These are phyloP conservation scores for Esperia sulphurella DNA, from an alignment of 2,888 invertebrate species.

Conservation along the genomic window DNA sequence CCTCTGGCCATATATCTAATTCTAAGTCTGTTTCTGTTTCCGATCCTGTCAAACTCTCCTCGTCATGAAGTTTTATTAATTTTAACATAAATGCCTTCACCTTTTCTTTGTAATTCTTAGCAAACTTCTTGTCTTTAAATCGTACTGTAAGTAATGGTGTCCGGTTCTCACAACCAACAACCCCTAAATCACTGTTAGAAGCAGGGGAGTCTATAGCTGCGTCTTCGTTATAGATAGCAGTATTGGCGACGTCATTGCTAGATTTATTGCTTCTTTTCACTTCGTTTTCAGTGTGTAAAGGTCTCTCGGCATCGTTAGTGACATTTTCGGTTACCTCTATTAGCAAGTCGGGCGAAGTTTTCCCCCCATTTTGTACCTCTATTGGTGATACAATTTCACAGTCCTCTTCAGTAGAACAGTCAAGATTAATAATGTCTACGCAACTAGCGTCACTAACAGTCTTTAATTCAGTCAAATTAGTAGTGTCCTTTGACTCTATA, in stretches of 20 bases:
- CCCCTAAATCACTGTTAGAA: slow-evolving; percentile 49
- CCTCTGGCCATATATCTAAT: slow-evolving; percentile 63
- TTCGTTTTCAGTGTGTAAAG: slow-evolving; percentile 15
- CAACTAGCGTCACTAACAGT: slow-evolving; percentile 23
- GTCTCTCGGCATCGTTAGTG: not conserved
- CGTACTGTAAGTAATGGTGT: slow-evolving; percentile 62
- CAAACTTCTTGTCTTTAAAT: slow-evolving; percentile 63
- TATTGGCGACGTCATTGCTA: slow-evolving; percentile 23
- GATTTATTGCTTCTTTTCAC: slow-evolving; percentile 16
- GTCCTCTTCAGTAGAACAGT: slow-evolving; percentile 31
- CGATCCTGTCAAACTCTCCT: slow-evolving; percentile 29
- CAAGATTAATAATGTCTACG: slow-evolving; percentile 32
- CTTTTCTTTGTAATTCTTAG: slow-evolving; percentile 62
- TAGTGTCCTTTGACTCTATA: slow-evolving; percentile 25
- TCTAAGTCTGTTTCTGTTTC: slow-evolving; percentile 59
- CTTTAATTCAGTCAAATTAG: slow-evolving; percentile 21
- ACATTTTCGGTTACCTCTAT: not conserved
- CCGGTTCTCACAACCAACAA: slow-evolving; percentile 61
- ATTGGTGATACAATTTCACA: slow-evolving; percentile 22
- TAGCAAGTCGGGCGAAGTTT: slow-evolving; percentile 32
- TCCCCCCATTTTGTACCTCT: slow-evolving; percentile 59
- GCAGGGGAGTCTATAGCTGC: slow-evolving; percentile 57
- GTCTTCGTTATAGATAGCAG: slow-evolving; percentile 53
- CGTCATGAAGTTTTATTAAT: slow-evolving; percentile 53
- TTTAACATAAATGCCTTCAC: slow-evolving; percentile 68